Evolutionary conservation across 2,113 vertebrate genomes (phyloP).

Genomic region (Trichomycterus rosablanca): DNA sequence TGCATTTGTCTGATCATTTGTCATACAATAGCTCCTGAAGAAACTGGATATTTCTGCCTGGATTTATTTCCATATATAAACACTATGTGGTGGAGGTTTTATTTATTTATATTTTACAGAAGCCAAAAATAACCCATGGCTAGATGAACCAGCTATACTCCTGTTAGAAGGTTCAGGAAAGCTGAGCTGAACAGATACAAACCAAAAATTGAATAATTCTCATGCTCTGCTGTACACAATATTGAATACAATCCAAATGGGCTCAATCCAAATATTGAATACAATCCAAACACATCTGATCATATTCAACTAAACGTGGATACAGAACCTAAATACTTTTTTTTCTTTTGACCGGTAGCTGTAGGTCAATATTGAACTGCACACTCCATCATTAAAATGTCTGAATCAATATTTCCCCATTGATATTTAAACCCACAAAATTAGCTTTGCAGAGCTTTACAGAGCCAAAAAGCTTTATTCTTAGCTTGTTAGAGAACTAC

Average conservation of each 20-base stretch:
- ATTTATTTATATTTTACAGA: too few relatives aligned
- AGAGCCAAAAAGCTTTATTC: neutral
- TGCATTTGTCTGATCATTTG: too few relatives aligned
- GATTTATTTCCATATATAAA: too few relatives aligned
- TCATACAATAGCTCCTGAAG: too few relatives aligned
- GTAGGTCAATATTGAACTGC: conserved; percentile 17
- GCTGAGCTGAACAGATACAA: neutral
- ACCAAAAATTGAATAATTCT: neutral
- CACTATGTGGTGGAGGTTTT: too few relatives aligned
- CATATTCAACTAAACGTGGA: too few relatives aligned
- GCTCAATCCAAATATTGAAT: neutral
- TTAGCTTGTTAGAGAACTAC: too few relatives aligned
- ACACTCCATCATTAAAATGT: conserved; percentile 12
- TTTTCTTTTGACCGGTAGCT: neutral
- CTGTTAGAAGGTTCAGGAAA: neutral
- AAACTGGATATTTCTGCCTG: too few relatives aligned
- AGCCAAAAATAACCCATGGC: neutral
- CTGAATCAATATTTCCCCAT: conserved; percentile 47
- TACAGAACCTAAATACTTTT: neutral
- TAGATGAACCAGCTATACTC: neutral
- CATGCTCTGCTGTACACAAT: neutral
- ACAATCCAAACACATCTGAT: too few relatives aligned
- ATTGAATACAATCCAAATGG: conserved; percentile 9
- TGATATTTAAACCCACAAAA: conserved; percentile 35
- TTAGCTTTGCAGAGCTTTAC: conserved; percentile 35